Conservation (phyloP, 1,140 invertebrate genomes). For the Papilio polyxenes region DNA sequence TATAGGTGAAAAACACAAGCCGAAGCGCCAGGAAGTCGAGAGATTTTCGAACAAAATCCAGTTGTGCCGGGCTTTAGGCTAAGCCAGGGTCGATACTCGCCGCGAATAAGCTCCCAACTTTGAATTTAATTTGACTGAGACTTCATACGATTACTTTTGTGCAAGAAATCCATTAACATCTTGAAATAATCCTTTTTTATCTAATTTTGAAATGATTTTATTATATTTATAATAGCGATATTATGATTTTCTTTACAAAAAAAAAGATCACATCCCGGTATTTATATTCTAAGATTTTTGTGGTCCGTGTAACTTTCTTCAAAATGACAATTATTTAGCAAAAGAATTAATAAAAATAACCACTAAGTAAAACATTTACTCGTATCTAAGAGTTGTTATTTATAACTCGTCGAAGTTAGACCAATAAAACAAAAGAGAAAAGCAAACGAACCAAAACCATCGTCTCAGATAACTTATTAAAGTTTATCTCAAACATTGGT, state of each 20-base stretch:
- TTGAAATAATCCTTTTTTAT: not conserved
- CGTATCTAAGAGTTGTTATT: not conserved
- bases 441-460: constrained; percentile 22
- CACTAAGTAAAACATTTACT: not conserved
- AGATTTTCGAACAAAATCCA: constrained; percentile 11
- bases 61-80: not conserved
- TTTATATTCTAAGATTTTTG: no score
- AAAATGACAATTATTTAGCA: not conserved
- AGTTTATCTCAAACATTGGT: constrained; percentile 1
- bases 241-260: not conserved
- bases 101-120: not conserved
- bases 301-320: not conserved
- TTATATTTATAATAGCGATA: not conserved
- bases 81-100: constrained; percentile 17
- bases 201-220: not conserved
- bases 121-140: constrained; percentile 5
- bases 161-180: not conserved
- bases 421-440: constrained; percentile 13
- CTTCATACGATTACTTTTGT: constrained; percentile 5
- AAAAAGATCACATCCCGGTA: no score
- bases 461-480: constrained; percentile 13
- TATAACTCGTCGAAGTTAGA: not conserved
- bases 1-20: not conserved
- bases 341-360: not conserved
- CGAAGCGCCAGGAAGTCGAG: not conserved